A percentile compares a stretch with the other conserved stretches of the same genome.
These are phyloP conservation scores for Phycodurus eques DNA, from an alignment of 2,113 vertebrate species.

Conservation along the genomic window DNA sequence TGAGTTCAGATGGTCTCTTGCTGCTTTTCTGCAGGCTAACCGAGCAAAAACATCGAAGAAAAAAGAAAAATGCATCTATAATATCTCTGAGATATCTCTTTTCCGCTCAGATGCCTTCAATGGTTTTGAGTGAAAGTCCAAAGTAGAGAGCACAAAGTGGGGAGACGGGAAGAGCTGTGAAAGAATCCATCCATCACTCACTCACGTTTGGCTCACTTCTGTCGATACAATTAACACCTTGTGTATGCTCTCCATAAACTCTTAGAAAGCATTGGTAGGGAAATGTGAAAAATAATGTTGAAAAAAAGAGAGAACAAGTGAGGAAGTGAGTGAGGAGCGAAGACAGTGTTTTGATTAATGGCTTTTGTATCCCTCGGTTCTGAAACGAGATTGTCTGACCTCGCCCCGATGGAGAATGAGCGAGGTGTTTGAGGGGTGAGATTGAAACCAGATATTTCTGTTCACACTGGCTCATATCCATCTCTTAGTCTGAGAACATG, in stretches of 20 bases:
- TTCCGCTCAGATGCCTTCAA: neutral
- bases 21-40: neutral
- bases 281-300: conserved; percentile 23
- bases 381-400: conserved; percentile 55
- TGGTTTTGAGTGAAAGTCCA: conserved; percentile 70
- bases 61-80: neutral
- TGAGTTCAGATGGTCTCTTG: neutral
- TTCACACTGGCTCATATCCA: conserved; percentile 54
- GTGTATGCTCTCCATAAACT: conserved; percentile 32
- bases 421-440: conserved; percentile 41
- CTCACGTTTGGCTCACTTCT: conserved; percentile 52
- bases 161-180: conserved; percentile 21
- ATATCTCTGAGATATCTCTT: neutral
- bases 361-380: conserved; percentile 50
- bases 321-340: conserved; percentile 14
- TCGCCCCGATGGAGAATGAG: conserved; percentile 53
- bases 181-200: conserved; percentile 43
- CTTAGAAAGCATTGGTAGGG: conserved; percentile 6
- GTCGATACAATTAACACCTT: conserved; percentile 55
- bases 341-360: conserved; percentile 63
- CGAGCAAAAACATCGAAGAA: neutral
- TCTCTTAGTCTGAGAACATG: conserved; percentile 43
- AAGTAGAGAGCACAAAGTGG: conserved; percentile 44
- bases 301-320: conserved; percentile 10
- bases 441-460: conserved; percentile 64